phyloP scores from a whole-genome alignment of 2,113 vertebrate species.

The Copsychus sechellarum region DNA sequence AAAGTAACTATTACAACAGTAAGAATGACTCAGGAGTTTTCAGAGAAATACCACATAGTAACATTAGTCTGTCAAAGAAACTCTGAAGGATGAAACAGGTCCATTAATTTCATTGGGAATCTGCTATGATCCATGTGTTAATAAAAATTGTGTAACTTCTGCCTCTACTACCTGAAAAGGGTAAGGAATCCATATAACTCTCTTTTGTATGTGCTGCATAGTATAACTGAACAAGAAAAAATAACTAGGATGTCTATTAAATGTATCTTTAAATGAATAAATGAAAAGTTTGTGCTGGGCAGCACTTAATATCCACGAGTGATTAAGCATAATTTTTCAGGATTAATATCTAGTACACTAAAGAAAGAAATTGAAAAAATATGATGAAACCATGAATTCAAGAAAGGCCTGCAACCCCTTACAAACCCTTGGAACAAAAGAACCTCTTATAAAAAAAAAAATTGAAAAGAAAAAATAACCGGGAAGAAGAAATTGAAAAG shows the following conservation, averaged over 20 bases:
- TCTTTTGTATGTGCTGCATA: neutral
- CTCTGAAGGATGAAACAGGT: neutral
- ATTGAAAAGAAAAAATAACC: constrained; percentile 41
- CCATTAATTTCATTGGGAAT: rapidly evolving
- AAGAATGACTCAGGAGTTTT: neutral
- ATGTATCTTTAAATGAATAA: constrained; percentile 14
- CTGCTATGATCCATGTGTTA: neutral
- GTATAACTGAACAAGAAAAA: neutral
- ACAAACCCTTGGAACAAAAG: constrained; percentile 55
- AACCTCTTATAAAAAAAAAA: constrained; percentile 41
- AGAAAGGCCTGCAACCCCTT: neutral
- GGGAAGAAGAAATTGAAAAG: constrained; percentile 68
- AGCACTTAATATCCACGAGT: constrained; percentile 52
- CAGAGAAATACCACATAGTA: neutral
- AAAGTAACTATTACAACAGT: neutral
- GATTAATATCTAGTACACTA: constrained; percentile 48
- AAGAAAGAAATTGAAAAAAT: constrained; percentile 61
- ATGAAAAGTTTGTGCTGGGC: constrained; percentile 21
- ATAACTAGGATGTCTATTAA: neutral
- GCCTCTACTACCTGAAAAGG: neutral
- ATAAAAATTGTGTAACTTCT: neutral
- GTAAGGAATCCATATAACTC: neutral
- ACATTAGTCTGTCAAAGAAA: neutral
- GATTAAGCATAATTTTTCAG: constrained; percentile 35
- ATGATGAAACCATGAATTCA: constrained; percentile 50